Evolutionary conservation across 1,140 invertebrate genomes (phyloP).

Genomic region (Zaprionus vittiger): DNA sequence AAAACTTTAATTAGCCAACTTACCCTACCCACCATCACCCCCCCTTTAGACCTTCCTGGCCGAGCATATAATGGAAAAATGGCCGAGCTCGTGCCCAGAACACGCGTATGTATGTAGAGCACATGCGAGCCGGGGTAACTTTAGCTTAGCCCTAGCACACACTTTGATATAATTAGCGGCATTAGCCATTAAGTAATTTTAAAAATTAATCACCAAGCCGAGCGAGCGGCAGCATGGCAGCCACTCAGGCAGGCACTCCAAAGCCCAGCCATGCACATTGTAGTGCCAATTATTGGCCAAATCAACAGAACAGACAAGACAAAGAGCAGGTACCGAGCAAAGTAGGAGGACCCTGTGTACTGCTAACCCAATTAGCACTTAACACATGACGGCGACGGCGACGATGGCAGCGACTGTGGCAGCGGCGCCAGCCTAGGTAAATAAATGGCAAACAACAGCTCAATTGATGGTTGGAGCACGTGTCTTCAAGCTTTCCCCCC

Average conservation of each 20-base stretch:
- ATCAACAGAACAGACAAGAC: conserved; percentile 17
- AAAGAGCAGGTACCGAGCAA: neutral
- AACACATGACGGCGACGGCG: conserved; percentile 56
- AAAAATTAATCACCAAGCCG: conserved; percentile 66
- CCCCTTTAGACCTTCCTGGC: neutral
- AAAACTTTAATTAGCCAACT: conserved; percentile 75
- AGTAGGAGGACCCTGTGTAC: conserved; percentile 8
- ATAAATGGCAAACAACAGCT: conserved; percentile 76
- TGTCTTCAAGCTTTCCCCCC: conserved; percentile 53
- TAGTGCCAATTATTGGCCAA: conserved; percentile 49
- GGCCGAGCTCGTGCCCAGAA: neutral
- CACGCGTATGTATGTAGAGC: neutral
- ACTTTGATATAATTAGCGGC: conserved; percentile 73
- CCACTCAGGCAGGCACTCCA: neutral
- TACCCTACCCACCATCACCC: neutral
- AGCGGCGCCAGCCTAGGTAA: conserved; percentile 53
- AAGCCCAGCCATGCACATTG: conserved; percentile 19
- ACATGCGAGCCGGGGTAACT: conserved; percentile 9
- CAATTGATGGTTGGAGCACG: conserved; percentile 77
- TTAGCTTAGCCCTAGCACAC: conserved; percentile 32
- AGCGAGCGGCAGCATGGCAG: conserved; percentile 1
- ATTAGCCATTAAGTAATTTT: conserved; percentile 70
- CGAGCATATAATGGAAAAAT: conserved; percentile 12
- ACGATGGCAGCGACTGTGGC: neutral
- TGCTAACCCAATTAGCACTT: conserved; percentile 80